These are phyloP conservation scores for Zygaena filipendulae DNA, from an alignment of 2,888 invertebrate genomes.

Conservation along the genomic window DNA sequence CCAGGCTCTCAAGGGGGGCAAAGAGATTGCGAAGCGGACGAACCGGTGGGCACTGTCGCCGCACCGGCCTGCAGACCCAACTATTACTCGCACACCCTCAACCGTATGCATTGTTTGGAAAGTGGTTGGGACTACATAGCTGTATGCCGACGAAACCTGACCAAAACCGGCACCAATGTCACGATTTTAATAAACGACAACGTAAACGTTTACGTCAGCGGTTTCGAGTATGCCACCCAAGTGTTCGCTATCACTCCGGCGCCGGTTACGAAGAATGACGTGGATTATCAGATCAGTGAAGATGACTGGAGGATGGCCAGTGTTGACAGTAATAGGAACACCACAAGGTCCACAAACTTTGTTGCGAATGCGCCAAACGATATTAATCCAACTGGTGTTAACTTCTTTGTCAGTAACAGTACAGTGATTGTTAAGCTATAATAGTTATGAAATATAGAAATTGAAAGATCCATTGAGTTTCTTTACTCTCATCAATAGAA, in stretches of 20 bases:
- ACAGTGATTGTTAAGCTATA: too few relatives aligned
- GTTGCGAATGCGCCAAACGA: too few relatives aligned
- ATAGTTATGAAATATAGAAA: too few relatives aligned
- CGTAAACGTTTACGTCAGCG: conserved; percentile 25
- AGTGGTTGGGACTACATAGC: conserved; percentile 33
- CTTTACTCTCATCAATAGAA: too few relatives aligned
- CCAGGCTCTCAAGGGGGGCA: conserved; percentile 17
- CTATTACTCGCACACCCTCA: conserved; percentile 31
- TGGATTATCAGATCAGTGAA: conserved; percentile 25
- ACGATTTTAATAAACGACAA: conserved; percentile 32
- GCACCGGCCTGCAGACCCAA: conserved; percentile 31
- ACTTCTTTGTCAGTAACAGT: too few relatives aligned
- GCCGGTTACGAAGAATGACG: too few relatives aligned
- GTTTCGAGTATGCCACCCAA: conserved; percentile 15
- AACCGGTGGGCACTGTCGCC: conserved; percentile 28
- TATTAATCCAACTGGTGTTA: too few relatives aligned
- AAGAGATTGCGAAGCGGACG: conserved; percentile 24
- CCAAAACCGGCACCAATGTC: conserved; percentile 30
- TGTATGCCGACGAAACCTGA: conserved; percentile 35
- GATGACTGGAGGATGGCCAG: conserved; percentile 30
- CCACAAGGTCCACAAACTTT: too few relatives aligned
- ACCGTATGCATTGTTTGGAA: conserved; percentile 30
- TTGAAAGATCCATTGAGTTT: too few relatives aligned
- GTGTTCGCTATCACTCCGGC: conserved; percentile 20
- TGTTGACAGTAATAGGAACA: too few relatives aligned